A percentile compares a stretch with the other conserved stretches of the same genome.
Conservation (phyloP, 2,113 vertebrate genomes). For the Psephotus haematonotus region DNA sequence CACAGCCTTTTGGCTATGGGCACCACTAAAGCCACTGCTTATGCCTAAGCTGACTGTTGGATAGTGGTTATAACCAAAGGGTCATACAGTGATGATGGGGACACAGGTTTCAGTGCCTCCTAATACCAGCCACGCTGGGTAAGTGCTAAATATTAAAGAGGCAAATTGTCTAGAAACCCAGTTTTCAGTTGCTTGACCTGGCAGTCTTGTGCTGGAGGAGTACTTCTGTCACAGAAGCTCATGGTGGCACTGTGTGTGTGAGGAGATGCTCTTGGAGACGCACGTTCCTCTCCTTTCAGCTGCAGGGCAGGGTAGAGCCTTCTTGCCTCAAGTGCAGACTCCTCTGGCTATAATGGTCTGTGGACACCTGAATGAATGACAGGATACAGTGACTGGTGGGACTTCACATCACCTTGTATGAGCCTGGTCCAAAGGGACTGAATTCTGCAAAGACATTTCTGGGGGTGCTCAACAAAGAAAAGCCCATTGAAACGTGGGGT, state of each 20-base stretch:
- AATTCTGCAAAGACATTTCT: not conserved
- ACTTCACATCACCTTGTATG: not conserved
- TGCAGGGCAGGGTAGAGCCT: too few relatives aligned
- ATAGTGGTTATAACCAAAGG: not conserved
- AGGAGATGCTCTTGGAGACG: not conserved
- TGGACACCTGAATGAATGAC: not conserved
- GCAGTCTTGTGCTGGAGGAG: accelerated
- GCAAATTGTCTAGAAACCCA: not conserved
- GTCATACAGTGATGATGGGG: not conserved
- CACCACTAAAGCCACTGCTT: not conserved
- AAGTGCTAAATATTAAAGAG: not conserved
- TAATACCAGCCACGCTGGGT: not conserved
- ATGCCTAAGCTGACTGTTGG: accelerated
- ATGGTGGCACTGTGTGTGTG: accelerated
- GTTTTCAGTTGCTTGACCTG: not conserved
- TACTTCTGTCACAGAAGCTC: not conserved
- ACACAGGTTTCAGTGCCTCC: not conserved
- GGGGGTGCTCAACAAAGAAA: not conserved
- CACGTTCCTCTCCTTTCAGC: not conserved
- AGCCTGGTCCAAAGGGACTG: not conserved
- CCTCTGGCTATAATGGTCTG: not conserved
- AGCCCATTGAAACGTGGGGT: not conserved
- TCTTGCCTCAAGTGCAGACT: not conserved
- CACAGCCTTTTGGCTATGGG: not conserved
- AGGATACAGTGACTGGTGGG: not conserved